These are phyloP conservation scores for Euphonia xanthogaster DNA, from an alignment of 2,797 vertebrate genomes.

Conservation along the genomic window DNA sequence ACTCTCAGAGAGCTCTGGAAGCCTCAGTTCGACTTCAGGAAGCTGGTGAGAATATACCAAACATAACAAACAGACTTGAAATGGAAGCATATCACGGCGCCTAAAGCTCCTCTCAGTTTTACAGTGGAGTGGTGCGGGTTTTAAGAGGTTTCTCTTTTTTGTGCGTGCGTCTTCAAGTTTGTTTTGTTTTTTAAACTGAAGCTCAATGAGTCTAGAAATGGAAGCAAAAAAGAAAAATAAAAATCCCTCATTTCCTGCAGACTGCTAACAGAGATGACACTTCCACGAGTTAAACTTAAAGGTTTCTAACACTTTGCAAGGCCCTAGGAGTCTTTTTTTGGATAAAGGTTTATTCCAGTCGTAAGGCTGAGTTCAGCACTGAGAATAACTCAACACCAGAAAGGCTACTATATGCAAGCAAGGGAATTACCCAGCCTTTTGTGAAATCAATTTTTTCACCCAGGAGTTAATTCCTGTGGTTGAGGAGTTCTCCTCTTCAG, in stretches of 20 bases:
- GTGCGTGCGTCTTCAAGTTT: not conserved
- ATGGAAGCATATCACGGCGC: rapidly evolving
- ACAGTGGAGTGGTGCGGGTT: not conserved
- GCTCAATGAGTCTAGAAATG: not conserved
- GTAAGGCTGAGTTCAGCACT: not conserved
- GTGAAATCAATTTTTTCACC: not conserved
- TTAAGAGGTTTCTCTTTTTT: not conserved
- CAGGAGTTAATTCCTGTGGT: not conserved
- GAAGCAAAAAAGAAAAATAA: not conserved
- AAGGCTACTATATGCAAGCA: not conserved
- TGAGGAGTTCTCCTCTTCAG: not conserved
- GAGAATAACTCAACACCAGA: not conserved
- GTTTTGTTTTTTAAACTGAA: not conserved
- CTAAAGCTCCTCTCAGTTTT: not conserved
- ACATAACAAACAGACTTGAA: not conserved
- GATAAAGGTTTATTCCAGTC: not conserved
- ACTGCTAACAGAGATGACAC: not conserved
- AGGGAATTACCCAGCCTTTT: not conserved
- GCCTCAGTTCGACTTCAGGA: not conserved
- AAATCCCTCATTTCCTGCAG: not conserved
- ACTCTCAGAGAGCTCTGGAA: not conserved
- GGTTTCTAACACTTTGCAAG: not conserved
- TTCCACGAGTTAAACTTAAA: not conserved
- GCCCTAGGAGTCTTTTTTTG: not conserved
- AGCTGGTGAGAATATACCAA: not conserved